Conservation (phyloP, 1,140 invertebrate genomes). For the Octopus sinensis region DNA sequence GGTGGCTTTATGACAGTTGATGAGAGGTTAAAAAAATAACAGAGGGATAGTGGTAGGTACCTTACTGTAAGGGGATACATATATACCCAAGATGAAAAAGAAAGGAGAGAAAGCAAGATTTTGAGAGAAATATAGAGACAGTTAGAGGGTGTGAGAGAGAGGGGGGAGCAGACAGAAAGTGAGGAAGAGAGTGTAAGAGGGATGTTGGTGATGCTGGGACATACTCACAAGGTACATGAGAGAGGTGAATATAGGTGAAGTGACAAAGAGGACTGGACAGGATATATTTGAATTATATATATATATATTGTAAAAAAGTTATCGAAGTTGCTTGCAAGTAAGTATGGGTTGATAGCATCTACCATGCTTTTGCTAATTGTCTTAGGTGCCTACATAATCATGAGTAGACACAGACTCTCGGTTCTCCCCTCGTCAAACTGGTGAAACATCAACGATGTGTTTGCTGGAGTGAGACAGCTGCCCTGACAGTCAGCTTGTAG, state of each 20-base stretch:
- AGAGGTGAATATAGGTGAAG: not conserved
- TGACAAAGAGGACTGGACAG: not conserved
- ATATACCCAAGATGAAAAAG: not conserved
- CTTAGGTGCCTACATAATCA: no score
- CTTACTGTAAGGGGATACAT: not conserved
- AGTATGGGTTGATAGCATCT: no score
- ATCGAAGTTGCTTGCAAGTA: no score
- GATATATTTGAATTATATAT: no score
- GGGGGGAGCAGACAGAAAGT: constrained; percentile 17
- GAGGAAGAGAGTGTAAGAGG: constrained; percentile 19
- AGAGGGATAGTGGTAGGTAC: not conserved
- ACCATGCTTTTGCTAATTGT: no score
- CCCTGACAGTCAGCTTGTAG: no score
- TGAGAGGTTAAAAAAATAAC: not conserved
- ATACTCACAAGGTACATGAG: not conserved
- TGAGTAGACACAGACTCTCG: no score
- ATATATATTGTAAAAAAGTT: no score
- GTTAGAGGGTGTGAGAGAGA: constrained; percentile 25
- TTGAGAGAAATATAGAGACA: constrained; percentile 25
- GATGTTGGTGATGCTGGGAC: not conserved
- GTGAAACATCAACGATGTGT: no score
- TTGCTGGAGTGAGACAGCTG: no score
- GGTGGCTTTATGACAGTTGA: no score
- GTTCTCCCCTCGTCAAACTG: no score
- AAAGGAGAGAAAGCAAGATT: not conserved